Evolutionary conservation across 1,140 invertebrate genomes (phyloP), one percentile per base, ranked within the genome.

Genomic region (Drosophila seguyi): DNA sequence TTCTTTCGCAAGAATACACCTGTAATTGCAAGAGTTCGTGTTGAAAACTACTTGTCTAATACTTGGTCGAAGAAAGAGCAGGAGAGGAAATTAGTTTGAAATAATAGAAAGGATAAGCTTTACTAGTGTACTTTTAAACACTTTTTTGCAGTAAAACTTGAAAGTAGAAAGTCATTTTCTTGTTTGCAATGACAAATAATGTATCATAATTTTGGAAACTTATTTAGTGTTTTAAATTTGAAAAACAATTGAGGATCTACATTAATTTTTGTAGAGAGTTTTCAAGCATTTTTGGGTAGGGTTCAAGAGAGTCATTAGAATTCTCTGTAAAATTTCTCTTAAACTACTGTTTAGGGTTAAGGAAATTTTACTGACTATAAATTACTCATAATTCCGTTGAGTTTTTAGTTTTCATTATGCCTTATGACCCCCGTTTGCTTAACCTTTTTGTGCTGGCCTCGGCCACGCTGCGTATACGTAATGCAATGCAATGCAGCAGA

Each of bases 401-500:
- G 11, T 22, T 53, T 53, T 50, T 29, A 27, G 4, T 66, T 66
- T 42, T 68, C 25, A 66, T 63, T n/a, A 62, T 63, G 56, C 29
- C 38, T 25, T 63, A 60, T 61, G 47, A 48, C 69, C 31, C 27
- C 18, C 20, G 18, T n/a, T 47, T 63, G 27, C 44, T 18, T 29
- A 20, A 45, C 66, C 50, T 25, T 50, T 68, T 65, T 38, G 41
- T 48, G 48, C 55, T 41, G 65, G 14, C 4, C 16, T 18, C 16
- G 61, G 45, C 53, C 69, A 74, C 47, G 61, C 76, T 67, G 83
- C 83, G 83, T 88, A 88, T 87, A 88, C 84, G 80, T 88, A 87
- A 88, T 57, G 68, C 57, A 55, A 42, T 72, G 65, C 72, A 20
- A 58, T 72, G 58, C 67, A 80, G 39, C 69, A 61, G 25, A 38